Conservation (phyloP, 2,888 invertebrate genomes). For the Netelia fuscicornis region DNA sequence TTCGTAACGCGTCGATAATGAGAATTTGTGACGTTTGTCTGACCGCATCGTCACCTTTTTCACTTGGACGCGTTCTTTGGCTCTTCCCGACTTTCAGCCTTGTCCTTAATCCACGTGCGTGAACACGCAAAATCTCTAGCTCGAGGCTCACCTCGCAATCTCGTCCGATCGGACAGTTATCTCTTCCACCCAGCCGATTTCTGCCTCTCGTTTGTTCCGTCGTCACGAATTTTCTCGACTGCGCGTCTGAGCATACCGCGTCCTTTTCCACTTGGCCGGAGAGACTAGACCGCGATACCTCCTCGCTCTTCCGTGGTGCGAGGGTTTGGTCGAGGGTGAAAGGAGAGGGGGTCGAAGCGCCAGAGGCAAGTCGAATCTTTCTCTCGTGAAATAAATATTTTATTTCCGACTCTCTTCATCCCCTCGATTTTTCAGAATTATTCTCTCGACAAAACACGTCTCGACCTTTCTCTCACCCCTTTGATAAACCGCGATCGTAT, state of each 20-base stretch:
- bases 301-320: not conserved
- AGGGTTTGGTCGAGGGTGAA: not conserved
- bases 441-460: not conserved
- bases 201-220: not conserved
- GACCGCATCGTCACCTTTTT: slow-evolving; percentile 53
- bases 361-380: slow-evolving; percentile 31
- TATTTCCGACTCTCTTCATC: not conserved
- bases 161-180: slow-evolving; percentile 54
- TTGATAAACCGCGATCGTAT: not conserved
- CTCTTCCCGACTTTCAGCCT: slow-evolving; percentile 8
- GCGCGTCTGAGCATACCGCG: slow-evolving; percentile 40
- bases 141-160: slow-evolving; percentile 16
- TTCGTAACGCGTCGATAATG: not conserved
- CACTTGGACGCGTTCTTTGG: slow-evolving; percentile 31
- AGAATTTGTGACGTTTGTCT: slow-evolving; percentile 18
- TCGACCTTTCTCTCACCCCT: not conserved
- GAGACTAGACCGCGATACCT: slow-evolving; percentile 37
- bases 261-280: slow-evolving; percentile 48
- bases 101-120: slow-evolving; percentile 36
- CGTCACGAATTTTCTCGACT: slow-evolving; percentile 30
- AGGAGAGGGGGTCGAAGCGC: not conserved
- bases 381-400: slow-evolving; percentile 13
- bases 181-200: slow-evolving; percentile 41
- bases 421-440: not conserved
- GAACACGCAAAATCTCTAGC: not conserved